Conservation (phyloP, 2,113 vertebrate genomes). For the Thinocorus orbignyianus region DNA sequence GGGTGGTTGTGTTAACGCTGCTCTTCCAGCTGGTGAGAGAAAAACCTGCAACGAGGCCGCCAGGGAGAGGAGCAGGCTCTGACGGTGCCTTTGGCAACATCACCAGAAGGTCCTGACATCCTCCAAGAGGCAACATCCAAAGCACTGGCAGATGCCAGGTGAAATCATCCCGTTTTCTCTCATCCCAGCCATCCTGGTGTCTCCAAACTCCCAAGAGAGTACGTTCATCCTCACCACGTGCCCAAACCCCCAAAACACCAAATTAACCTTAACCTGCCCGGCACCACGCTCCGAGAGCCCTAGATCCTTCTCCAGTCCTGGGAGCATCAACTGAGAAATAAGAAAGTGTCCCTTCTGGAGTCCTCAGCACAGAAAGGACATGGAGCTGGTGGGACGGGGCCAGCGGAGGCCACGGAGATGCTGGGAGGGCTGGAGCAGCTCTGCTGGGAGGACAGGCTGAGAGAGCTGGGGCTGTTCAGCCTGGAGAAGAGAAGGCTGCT, state of each 20-base stretch:
- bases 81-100: too few relatives aligned
- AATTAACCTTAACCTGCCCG: not conserved
- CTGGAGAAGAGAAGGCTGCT: too few relatives aligned
- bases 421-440: too few relatives aligned
- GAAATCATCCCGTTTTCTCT: rapidly evolving
- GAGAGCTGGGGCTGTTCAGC: too few relatives aligned
- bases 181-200: not conserved
- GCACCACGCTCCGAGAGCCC: not conserved
- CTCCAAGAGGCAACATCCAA: not conserved
- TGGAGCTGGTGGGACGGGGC: too few relatives aligned
- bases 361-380: too few relatives aligned
- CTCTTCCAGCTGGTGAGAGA: not conserved
- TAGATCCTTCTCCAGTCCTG: not conserved
- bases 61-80: not conserved
- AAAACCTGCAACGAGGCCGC: not conserved
- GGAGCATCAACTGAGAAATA: rapidly evolving
- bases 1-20: rapidly evolving
- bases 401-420: too few relatives aligned
- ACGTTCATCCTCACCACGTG: rapidly evolving
- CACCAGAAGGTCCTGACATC: not conserved
- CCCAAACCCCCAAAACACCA: not conserved
- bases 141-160: rapidly evolving
- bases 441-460: too few relatives aligned
- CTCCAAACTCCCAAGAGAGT: not conserved
- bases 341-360: too few relatives aligned